phyloP scores from a whole-genome alignment of 2,113 vertebrate species.

The Herpetotheres cachinnans region DNA sequence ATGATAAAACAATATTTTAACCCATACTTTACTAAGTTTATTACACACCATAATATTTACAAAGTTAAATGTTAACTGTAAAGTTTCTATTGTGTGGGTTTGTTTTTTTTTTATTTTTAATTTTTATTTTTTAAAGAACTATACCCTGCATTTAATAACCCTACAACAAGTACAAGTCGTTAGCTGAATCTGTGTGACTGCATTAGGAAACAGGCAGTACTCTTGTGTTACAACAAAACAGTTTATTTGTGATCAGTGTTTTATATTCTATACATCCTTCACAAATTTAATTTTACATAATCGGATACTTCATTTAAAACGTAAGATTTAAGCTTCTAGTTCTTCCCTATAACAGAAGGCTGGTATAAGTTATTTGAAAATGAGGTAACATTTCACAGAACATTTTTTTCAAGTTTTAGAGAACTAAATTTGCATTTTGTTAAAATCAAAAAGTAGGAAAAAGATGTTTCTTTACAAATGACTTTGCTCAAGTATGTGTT shows the following conservation, averaged over 20 bases:
- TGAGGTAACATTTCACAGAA: slow-evolving; percentile 99
- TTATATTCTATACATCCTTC: slow-evolving; percentile 92
- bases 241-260: slow-evolving; percentile 92
- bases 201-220: slow-evolving; percentile 81
- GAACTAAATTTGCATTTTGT: slow-evolving; percentile 90
- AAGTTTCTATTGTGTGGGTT: slow-evolving; percentile 60
- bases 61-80: slow-evolving; percentile 74
- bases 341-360: slow-evolving; percentile 84
- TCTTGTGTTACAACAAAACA: slow-evolving; percentile 87
- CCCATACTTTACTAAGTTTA: slow-evolving; percentile 74
- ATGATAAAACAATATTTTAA: slow-evolving; percentile 76
- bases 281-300: slow-evolving; percentile 91
- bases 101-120: neutral
- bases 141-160: slow-evolving; percentile 72
- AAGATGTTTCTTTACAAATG: slow-evolving; percentile 87
- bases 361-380: slow-evolving; percentile 90
- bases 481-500: slow-evolving; percentile 84
- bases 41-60: slow-evolving; percentile 77
- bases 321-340: slow-evolving; percentile 78
- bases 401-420: slow-evolving; percentile 96
- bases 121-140: slow-evolving; percentile 61
- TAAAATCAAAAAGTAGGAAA: slow-evolving; percentile 87
- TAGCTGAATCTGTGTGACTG: slow-evolving; percentile 69
- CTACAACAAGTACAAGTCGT: slow-evolving; percentile 66
- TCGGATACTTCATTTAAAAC: slow-evolving; percentile 81